phyloP scores from a whole-genome alignment of 2,113 vertebrate species.

The Athene noctua region DNA sequence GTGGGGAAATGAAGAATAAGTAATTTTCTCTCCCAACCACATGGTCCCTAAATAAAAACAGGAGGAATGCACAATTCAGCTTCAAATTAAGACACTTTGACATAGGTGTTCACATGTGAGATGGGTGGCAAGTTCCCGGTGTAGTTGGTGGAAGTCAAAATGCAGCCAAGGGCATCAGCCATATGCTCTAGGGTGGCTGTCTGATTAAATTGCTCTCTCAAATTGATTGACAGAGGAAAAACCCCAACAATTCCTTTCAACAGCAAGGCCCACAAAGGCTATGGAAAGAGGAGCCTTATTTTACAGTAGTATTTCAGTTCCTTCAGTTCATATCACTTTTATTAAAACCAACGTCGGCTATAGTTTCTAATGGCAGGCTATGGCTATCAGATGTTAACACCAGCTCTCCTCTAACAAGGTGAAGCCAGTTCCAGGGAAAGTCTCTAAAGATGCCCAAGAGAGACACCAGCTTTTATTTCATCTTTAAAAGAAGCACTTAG shows the following conservation, averaged over 20 bases:
- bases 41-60: background rate
- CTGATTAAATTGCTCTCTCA: background rate
- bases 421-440: background rate
- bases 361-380: background rate
- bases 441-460: background rate
- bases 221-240: background rate
- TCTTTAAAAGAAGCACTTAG: background rate
- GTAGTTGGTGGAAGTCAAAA: background rate
- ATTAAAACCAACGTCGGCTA: background rate
- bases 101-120: background rate
- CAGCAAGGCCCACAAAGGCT: background rate
- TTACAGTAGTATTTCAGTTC: background rate
- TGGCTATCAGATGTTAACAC: background rate
- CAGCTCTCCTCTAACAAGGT: background rate
- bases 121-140: background rate
- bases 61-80: background rate
- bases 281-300: background rate
- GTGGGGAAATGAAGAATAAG: background rate
- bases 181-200: background rate
- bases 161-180: background rate
- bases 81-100: background rate
- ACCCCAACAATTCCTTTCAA: background rate
- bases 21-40: background rate
- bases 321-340: background rate
- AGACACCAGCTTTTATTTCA: background rate